Base-by-base conservation (phyloP, 2,113 vertebrate species). In the Nothoprocta pentlandii region DNA sequence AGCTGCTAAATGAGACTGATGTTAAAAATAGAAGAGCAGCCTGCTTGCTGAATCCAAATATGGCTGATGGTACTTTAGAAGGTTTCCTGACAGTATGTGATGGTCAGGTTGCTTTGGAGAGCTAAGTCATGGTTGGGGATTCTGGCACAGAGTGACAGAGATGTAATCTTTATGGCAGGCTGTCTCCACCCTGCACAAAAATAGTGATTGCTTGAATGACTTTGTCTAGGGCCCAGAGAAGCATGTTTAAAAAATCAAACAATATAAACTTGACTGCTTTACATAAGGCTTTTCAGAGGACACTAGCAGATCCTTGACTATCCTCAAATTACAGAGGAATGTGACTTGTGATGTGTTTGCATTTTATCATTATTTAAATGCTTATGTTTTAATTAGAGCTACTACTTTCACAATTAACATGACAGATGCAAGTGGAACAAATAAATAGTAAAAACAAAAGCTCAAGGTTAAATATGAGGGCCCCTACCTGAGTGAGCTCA, bases 11-110 rank as follows among this genome's bases (percentile, higher is more conserved):
- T 53, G 46, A 80, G 66, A 68, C 53, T 88, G 42, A 2, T 76
- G 78, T 87, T 97, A 96, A 93, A 97, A 97, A 95, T 97, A 97
- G 80, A 61, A 80, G 30, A 42, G 30, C 41, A 59, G 16, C n/a
- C 54, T 36, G 44, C 82, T 80, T 56, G 23, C 80, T 80, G 68
- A 61, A 61, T 73, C 82, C 85, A 81, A 82, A 34, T 70, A 47
- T 3, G 81, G 91, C 41, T 54, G 16, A 76, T 74, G 42, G 80
- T 47, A 25, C 7, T 46, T 83, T 21, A 12, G 41, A 14, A 32
- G n/a, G 42, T 22, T 56, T 21, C 32, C 76, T 64, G 71, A 47
- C 30, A 44, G 32, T 46, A 17, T 8, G 9, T 47, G 23, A 12
- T 34, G 15, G 39, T 42, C 36, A 8, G 4, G 28, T 49, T 41